Percentiles rank a stretch among this genome's conserved stretches.
Conservation (phyloP, 2,888 invertebrate genomes). For the Palloptera scutellata region DNA sequence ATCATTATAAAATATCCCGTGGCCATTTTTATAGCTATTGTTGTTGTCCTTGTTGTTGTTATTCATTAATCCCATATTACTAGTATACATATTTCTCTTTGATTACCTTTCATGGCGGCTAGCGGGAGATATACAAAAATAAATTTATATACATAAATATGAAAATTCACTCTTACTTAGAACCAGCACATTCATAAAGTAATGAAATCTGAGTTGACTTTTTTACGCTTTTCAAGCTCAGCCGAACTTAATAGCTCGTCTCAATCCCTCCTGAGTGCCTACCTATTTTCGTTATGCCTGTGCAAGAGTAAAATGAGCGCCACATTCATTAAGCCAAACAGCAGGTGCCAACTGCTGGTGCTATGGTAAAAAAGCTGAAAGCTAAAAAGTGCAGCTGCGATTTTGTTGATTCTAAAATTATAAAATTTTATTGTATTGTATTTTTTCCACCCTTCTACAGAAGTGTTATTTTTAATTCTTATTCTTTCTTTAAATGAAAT, state of each 20-base stretch:
- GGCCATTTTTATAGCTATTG: constrained; percentile 14
- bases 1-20: constrained; percentile 36
- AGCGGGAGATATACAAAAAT: not conserved
- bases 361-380: too few species aligned
- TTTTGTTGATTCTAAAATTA: constrained; percentile 18
- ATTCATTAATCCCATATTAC: not conserved
- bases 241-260: constrained; percentile 9
- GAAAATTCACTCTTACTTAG: too few species aligned
- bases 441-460: not conserved
- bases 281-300: too few species aligned
- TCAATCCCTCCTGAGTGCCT: too few species aligned
- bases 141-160: too few species aligned
- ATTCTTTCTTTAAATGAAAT: not conserved
- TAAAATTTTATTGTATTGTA: not conserved
- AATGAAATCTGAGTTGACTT: too few species aligned
- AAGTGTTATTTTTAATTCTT: not conserved
- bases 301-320: constrained; percentile 11
- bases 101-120: constrained; percentile 19
- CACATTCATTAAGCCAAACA: constrained; percentile 53
- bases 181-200: too few species aligned
- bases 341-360: constrained; percentile 47
- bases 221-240: too few species aligned
- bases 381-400: constrained; percentile 49
- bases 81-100: constrained; percentile 11
- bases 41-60: constrained; percentile 2